These are phyloP conservation scores for Malacosoma neustria DNA, from an alignment of 2,888 invertebrate species.

Conservation along the genomic window DNA sequence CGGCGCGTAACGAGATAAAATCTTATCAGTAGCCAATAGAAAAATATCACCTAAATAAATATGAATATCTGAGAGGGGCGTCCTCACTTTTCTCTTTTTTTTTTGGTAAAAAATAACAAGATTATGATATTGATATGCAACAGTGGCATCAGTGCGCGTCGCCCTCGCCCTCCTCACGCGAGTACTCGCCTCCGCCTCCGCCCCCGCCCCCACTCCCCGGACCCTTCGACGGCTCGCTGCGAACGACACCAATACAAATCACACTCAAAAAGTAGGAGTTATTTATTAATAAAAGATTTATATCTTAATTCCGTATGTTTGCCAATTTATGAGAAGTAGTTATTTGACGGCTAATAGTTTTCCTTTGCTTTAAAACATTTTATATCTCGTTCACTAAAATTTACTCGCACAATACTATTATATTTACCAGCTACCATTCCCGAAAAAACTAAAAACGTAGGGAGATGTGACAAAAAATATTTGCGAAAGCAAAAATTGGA, in stretches of 20 bases:
- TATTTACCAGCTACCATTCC: too few species aligned
- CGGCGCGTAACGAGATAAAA: slow-evolving; percentile 64
- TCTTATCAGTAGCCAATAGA: slow-evolving; percentile 73
- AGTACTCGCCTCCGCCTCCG: slow-evolving; percentile 21
- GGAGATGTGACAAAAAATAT: too few species aligned
- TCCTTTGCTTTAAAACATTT: too few species aligned
- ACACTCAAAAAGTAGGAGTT: slow-evolving; percentile 50
- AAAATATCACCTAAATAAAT: slow-evolving; percentile 75
- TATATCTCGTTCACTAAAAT: too few species aligned
- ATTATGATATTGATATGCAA: slow-evolving; percentile 60
- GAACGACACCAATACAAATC: slow-evolving; percentile 7
- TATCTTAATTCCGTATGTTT: too few species aligned
- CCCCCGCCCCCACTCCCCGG: slow-evolving; percentile 20
- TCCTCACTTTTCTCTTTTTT: slow-evolving; percentile 42
- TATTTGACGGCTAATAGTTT: too few species aligned
- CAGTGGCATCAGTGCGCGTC: slow-evolving; percentile 41
- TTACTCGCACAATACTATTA: too few species aligned
- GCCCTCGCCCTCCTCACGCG: slow-evolving; percentile 17
- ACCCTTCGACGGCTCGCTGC: slow-evolving; percentile 42
- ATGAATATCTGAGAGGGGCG: slow-evolving; percentile 48
- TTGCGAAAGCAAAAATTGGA: too few species aligned
- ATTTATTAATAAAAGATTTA: too few species aligned
- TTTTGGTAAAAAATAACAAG: slow-evolving; percentile 66
- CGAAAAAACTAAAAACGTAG: too few species aligned
- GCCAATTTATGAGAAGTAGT: too few species aligned